Evolutionary conservation across 2,888 invertebrate species (phyloP).

Genomic region (Brenthis ino): DNA sequence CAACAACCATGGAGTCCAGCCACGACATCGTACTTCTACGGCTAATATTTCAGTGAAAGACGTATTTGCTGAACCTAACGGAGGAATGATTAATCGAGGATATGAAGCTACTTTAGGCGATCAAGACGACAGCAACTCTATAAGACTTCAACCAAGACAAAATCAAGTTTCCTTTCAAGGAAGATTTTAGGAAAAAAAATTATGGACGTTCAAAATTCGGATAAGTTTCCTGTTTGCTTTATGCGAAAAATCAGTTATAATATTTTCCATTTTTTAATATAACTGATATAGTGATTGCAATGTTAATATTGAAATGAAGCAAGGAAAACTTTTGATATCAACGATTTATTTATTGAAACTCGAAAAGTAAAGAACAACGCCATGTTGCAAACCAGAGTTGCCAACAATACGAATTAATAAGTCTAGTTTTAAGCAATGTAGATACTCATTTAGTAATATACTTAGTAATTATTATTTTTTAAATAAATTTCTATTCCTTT

Average conservation of each 20-base stretch:
- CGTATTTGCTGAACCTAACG: conserved; percentile 87
- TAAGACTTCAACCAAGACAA: conserved; percentile 86
- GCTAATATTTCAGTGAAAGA: conserved; percentile 91
- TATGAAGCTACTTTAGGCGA: conserved; percentile 86
- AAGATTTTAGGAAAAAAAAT: conserved; percentile 58
- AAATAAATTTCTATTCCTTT: conserved; percentile 38
- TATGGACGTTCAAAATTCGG: background rate
- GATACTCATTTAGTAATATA: conserved; percentile 57
- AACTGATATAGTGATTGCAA: too few species aligned
- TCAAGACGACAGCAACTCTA: conserved; percentile 87
- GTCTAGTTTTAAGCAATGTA: conserved; percentile 49
- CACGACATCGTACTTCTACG: conserved; percentile 88
- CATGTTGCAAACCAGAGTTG: conserved; percentile 47
- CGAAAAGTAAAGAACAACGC: background rate
- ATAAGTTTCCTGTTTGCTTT: conserved; percentile 1
- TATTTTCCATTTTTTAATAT: background rate
- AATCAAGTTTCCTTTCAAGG: conserved; percentile 84
- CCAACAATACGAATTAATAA: conserved; percentile 53
- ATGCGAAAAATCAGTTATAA: background rate
- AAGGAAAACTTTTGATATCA: background rate
- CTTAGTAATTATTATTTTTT: conserved; percentile 41
- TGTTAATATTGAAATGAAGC: background rate
- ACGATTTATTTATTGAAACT: conserved; percentile 8
- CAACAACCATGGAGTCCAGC: conserved; percentile 82
- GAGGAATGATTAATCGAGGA: conserved; percentile 88